These are phyloP conservation scores for Coleophora flavipennella DNA, from an alignment of 2,888 invertebrate species.

Conservation along the genomic window DNA sequence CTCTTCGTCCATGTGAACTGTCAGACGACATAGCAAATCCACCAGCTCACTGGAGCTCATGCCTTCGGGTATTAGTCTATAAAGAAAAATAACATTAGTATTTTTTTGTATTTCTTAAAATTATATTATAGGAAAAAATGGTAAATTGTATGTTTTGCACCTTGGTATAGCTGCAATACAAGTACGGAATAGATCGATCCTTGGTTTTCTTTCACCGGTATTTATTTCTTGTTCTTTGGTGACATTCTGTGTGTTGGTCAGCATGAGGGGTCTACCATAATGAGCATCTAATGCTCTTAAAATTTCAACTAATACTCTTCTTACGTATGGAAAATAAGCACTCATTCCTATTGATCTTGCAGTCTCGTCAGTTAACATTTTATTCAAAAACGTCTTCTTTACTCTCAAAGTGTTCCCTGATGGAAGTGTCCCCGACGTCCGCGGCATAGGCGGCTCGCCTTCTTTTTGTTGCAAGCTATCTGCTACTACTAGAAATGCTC, in stretches of 20 bases:
- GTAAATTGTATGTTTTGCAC: too few relatives aligned
- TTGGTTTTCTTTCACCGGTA: slow-evolving; percentile 96
- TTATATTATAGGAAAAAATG: too few relatives aligned
- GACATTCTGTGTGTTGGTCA: slow-evolving; percentile 95
- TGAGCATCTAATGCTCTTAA: slow-evolving; percentile 94
- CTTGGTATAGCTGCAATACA: slow-evolving; percentile 98
- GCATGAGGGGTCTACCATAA: slow-evolving; percentile 96
- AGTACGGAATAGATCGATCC: slow-evolving; percentile 97
- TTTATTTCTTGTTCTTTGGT: slow-evolving; percentile 96
- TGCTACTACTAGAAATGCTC: slow-evolving; percentile 98
- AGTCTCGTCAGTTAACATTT: slow-evolving; percentile 96
- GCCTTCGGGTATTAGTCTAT: slow-evolving; percentile 94
- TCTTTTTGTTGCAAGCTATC: slow-evolving; percentile 99
- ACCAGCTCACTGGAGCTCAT: slow-evolving; percentile 96
- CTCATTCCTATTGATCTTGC: slow-evolving; percentile 98
- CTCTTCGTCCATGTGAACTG: slow-evolving; percentile 99
- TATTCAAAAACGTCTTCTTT: slow-evolving; percentile 96
- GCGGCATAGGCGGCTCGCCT: slow-evolving; percentile 99
- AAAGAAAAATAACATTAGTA: not conserved
- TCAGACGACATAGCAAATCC: slow-evolving; percentile 92
- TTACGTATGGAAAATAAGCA: slow-evolving; percentile 95
- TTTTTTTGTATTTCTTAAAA: too few relatives aligned
- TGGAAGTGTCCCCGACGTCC: slow-evolving; percentile 94
- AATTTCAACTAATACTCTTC: slow-evolving; percentile 96
- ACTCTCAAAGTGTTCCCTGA: slow-evolving; percentile 96